Conservation (phyloP, 1,140 invertebrate genomes). For the Dendroctonus ponderosae region DNA sequence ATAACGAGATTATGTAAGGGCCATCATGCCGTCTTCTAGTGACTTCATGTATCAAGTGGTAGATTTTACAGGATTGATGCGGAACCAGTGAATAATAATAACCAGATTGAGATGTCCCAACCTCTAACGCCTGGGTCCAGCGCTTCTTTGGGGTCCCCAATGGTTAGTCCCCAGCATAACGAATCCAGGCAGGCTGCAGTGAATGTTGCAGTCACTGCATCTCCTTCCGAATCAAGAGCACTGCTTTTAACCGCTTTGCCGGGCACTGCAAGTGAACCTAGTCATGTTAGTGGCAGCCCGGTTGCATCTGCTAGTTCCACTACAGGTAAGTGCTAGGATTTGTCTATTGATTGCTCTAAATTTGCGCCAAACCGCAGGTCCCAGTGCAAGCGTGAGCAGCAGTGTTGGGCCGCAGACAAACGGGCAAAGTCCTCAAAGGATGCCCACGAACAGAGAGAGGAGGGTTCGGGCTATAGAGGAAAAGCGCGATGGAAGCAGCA, state of each 20-base stretch:
- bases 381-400: not conserved
- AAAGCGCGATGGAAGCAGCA: constrained; percentile 38
- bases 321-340: not conserved
- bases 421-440: constrained; percentile 39
- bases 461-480: constrained; percentile 11
- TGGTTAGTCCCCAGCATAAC: constrained; percentile 41
- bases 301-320: constrained; percentile 14
- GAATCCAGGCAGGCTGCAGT: constrained; percentile 38
- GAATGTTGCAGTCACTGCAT: constrained; percentile 28
- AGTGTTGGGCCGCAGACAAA: not conserved
- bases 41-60: not conserved
- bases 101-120: constrained; percentile 18
- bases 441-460: constrained; percentile 43
- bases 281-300: not conserved
- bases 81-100: constrained; percentile 11
- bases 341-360: not conserved
- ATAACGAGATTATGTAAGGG: constrained; percentile 33
- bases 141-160: constrained; percentile 39
- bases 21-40: not conserved
- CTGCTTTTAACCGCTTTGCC: constrained; percentile 41
- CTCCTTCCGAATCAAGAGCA: constrained; percentile 37
- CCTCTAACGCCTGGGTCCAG: constrained; percentile 46
- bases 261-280: constrained; percentile 33
- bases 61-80: constrained; percentile 17
- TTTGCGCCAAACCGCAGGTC: no score